These are phyloP conservation scores for Trissolcus brochymenae DNA, from an alignment of 2,888 invertebrate species.

Conservation along the genomic window DNA sequence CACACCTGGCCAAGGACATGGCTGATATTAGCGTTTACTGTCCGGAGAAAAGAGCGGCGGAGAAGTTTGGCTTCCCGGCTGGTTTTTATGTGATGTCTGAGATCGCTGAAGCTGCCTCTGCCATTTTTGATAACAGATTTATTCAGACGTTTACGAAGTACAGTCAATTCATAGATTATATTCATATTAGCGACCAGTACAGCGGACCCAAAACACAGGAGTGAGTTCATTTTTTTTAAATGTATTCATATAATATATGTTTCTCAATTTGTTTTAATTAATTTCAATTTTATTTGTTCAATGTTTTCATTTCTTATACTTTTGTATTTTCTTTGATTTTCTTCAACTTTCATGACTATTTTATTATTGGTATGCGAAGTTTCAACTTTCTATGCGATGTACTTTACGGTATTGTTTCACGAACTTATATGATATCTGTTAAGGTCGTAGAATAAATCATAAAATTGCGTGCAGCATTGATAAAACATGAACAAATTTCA, in stretches of 20 bases:
- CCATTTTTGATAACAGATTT: conserved; percentile 89
- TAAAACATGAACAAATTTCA: too few species aligned
- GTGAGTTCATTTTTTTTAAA: conserved; percentile 78
- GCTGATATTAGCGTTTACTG: conserved; percentile 92
- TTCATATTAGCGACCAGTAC: conserved; percentile 98
- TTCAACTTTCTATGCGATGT: conserved; percentile 13
- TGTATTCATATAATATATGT: conserved; percentile 6
- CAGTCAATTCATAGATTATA: conserved; percentile 91
- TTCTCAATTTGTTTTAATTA: too few species aligned
- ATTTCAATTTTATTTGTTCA: too few species aligned
- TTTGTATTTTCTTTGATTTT: too few species aligned
- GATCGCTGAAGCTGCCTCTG: conserved; percentile 90
- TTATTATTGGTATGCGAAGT: background rate
- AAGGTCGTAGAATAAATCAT: background rate
- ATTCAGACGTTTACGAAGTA: conserved; percentile 87
- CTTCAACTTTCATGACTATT: too few species aligned
- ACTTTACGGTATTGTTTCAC: conserved; percentile 18
- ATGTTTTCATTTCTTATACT: background rate
- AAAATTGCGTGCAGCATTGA: too few species aligned
- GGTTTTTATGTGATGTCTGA: conserved; percentile 90
- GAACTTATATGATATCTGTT: conserved; percentile 10
- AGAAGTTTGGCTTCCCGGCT: conserved; percentile 87
- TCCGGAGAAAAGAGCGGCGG: conserved; percentile 88
- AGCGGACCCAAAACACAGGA: conserved; percentile 93
- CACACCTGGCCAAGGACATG: conserved; percentile 92